Percentiles rank a stretch among this genome's conserved stretches.
These are phyloP conservation scores for Drosophila lacteicornis DNA, from an alignment of 1,140 invertebrate species.

Conservation along the genomic window DNA sequence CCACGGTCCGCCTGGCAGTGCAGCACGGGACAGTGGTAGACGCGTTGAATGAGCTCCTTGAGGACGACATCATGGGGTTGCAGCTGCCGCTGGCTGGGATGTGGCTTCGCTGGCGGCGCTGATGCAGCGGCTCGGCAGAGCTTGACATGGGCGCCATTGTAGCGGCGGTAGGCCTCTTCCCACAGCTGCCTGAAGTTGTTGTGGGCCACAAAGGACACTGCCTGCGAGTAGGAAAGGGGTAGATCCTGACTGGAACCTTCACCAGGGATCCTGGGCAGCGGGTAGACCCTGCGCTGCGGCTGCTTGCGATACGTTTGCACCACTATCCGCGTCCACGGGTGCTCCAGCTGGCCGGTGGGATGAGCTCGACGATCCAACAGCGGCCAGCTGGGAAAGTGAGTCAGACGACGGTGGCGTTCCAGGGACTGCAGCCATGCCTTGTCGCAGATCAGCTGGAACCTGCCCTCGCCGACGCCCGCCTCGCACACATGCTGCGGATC, in stretches of 20 bases:
- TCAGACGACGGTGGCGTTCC: slow-evolving; percentile 85
- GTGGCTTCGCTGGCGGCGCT: slow-evolving; percentile 73
- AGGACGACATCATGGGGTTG: slow-evolving; percentile 88
- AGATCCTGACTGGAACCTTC: slow-evolving; percentile 69
- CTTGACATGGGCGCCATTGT: slow-evolving; percentile 83
- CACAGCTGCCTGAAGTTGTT: slow-evolving; percentile 93
- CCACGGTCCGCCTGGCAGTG: slow-evolving; percentile 86
- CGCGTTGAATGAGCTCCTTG: slow-evolving; percentile 89
- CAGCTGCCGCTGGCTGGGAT: slow-evolving; percentile 54
- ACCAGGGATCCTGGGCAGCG: slow-evolving; percentile 86
- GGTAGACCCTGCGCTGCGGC: slow-evolving; percentile 88
- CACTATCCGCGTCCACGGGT: slow-evolving; percentile 72
- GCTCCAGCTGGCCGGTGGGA: slow-evolving; percentile 65
- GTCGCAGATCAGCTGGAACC: slow-evolving; percentile 88
- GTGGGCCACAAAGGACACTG: slow-evolving; percentile 92
- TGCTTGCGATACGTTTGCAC: slow-evolving; percentile 85
- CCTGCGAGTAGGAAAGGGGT: slow-evolving; percentile 90
- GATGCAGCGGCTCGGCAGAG: slow-evolving; percentile 33
- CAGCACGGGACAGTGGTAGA: slow-evolving; percentile 91
- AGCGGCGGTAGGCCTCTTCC: slow-evolving; percentile 93
- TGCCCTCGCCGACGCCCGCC: slow-evolving; percentile 85
- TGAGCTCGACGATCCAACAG: slow-evolving; percentile 81
- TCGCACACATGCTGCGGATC: slow-evolving; percentile 88
- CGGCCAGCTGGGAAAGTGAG: slow-evolving; percentile 83
- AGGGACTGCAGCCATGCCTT: slow-evolving; percentile 89